Evolutionary conservation across 2,113 vertebrate genomes (phyloP).

Genomic region (Archocentrus centrarchus): DNA sequence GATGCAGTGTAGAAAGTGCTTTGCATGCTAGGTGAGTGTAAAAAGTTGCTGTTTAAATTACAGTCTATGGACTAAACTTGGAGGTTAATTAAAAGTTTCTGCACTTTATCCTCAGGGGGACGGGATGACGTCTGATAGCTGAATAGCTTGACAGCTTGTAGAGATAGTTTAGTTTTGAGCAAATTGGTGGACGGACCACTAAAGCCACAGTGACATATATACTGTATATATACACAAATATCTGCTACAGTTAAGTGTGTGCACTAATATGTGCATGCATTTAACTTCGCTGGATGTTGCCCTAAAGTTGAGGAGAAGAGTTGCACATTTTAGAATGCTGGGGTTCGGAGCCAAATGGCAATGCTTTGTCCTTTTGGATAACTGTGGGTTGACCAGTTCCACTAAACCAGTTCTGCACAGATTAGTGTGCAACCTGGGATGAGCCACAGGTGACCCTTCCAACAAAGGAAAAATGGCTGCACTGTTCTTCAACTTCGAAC

Average conservation of each 20-base stretch:
- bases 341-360: background rate
- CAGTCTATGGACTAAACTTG: background rate
- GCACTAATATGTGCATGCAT: background rate
- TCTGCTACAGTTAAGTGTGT: background rate
- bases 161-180: no score
- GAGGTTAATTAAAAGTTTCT: no score
- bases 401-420: background rate
- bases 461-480: background rate
- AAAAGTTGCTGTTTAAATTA: background rate
- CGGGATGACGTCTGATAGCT: no score
- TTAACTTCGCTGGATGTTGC: background rate
- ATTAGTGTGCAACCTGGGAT: background rate
- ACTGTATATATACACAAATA: no score
- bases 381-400: background rate
- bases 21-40: no score
- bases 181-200: no score
- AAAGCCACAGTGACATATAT: no score
- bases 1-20: no score
- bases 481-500: background rate
- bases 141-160: no score
- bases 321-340: background rate
- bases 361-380: background rate
- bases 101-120: no score
- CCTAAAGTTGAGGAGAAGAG: background rate
- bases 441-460: background rate